Base-by-base conservation (phyloP, 2,888 invertebrate species). In the Nephrotoma guestfalica region DNA sequence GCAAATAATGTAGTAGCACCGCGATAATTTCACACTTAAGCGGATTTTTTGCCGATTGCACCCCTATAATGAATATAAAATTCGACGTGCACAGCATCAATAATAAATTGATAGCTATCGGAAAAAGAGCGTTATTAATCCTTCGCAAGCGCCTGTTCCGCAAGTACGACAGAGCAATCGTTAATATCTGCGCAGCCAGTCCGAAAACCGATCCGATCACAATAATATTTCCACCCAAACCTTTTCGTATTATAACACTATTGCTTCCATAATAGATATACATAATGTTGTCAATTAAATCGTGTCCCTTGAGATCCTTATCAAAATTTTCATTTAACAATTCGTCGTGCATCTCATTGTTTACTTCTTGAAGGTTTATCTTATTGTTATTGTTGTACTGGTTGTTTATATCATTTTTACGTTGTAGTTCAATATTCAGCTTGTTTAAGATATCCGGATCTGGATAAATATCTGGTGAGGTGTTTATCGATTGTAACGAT, bases 271-370 rank as follows among this genome's bases (percentile, higher is more conserved):
- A 95, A 88, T 95, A 95, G 57, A 95, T 92, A 89, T 95, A 95
- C 90, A 95, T 95, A 85, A 95, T 93, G 89, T 95, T 95, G 89
- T 95, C 95, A 86, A 95, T 95, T 71, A 94, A 93, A 88, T 95
- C 94, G 89, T 95, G 94, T 88, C 95, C 95, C 88, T 93, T 93
- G 4, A 95, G 91, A 89, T 95, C 95, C 57, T 86, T 86, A 86
- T 87, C 87, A 40, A 43, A 85, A 85, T 85, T 85, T 40, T 86
- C 86, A 57, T 86, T 86, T 41, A 43, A 41, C 42, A 87, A 84
- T n/a, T 86, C 86, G 6, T 85, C 85, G 13, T 41, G 45, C 43
- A 30, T n/a, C 6, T 86, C 41, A 41, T 86, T 57, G 15, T 71
- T 86, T 47, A 43, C 18, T 41, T 87, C 30, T 47, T 43, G 40